A percentile compares a stretch with the other conserved stretches of the same genome.
Conservation (phyloP, 2,797 vertebrate genomes). For the Ceryle rudis region DNA sequence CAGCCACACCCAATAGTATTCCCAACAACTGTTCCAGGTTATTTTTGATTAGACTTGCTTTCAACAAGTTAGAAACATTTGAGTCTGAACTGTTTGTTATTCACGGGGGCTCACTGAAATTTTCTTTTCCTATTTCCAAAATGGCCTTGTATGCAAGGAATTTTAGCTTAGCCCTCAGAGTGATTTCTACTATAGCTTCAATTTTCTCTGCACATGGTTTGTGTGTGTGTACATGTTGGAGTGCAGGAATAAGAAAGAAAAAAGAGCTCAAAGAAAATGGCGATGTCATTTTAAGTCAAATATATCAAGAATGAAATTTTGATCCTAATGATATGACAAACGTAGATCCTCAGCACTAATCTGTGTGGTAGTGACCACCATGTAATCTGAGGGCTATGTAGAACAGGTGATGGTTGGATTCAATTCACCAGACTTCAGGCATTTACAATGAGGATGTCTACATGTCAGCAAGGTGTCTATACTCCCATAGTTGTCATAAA, state of each 20-base stretch:
- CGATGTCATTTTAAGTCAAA: background rate
- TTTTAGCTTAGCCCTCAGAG: background rate
- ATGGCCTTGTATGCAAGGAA: background rate
- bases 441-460: background rate
- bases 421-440: background rate
- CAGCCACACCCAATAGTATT: constrained; percentile 50
- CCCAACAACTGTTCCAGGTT: constrained; percentile 49
- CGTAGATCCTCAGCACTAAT: background rate
- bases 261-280: background rate
- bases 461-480: background rate
- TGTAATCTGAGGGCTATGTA: background rate
- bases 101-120: background rate
- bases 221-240: background rate
- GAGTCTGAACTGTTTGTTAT: background rate
- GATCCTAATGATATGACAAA: background rate
- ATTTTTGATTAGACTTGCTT: constrained; percentile 56
- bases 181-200: background rate
- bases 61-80: background rate
- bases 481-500: background rate
- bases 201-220: background rate
- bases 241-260: background rate
- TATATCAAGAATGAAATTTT: background rate
- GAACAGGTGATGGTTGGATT: background rate
- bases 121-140: constrained; percentile 6
- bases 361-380: background rate